Evolutionary conservation across 2,888 invertebrate species (phyloP).

Genomic region (Aquatica leii): DNA sequence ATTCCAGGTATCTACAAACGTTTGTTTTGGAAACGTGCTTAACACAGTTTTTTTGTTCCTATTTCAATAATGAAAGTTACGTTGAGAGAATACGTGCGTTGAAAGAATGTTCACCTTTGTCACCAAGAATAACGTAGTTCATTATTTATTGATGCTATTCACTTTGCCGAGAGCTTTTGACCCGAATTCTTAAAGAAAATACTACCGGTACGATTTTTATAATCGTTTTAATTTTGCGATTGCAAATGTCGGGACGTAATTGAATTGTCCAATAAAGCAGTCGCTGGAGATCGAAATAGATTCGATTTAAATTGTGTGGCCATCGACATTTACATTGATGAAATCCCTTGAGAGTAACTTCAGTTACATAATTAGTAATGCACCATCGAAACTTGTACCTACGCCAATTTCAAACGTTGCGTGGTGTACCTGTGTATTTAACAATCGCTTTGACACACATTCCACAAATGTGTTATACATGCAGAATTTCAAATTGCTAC

Average conservation of each 20-base stretch:
- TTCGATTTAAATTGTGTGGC: slow-evolving; percentile 57
- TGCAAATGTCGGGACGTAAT: slow-evolving; percentile 44
- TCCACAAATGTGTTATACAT: slow-evolving; percentile 23
- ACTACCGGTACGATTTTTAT: slow-evolving; percentile 8
- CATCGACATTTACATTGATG: slow-evolving; percentile 57
- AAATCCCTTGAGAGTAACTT: slow-evolving; percentile 49
- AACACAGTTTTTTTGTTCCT: slow-evolving; percentile 3
- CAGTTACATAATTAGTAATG: slow-evolving; percentile 41
- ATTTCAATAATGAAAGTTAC: slow-evolving; percentile 21
- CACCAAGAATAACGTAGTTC: slow-evolving; percentile 24
- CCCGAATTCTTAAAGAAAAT: slow-evolving; percentile 27
- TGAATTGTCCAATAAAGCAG: slow-evolving; percentile 52
- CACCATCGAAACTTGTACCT: slow-evolving; percentile 22
- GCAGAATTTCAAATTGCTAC: slow-evolving; percentile 18
- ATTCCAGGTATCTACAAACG: neutral
- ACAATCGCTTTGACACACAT: slow-evolving; percentile 28
- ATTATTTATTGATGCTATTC: slow-evolving; percentile 34
- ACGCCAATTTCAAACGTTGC: slow-evolving; percentile 23
- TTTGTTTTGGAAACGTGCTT: slow-evolving; percentile 9
- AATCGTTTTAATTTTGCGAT: neutral
- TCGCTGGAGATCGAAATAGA: slow-evolving; percentile 56
- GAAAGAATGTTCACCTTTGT: slow-evolving; percentile 34
- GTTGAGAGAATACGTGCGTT: slow-evolving; percentile 29
- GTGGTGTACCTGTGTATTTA: slow-evolving; percentile 25
- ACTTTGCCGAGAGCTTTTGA: slow-evolving; percentile 28